A percentile compares a stretch with the other conserved stretches of the same genome.
Conservation (phyloP, 1,140 invertebrate genomes). For the Theocolax elegans region DNA sequence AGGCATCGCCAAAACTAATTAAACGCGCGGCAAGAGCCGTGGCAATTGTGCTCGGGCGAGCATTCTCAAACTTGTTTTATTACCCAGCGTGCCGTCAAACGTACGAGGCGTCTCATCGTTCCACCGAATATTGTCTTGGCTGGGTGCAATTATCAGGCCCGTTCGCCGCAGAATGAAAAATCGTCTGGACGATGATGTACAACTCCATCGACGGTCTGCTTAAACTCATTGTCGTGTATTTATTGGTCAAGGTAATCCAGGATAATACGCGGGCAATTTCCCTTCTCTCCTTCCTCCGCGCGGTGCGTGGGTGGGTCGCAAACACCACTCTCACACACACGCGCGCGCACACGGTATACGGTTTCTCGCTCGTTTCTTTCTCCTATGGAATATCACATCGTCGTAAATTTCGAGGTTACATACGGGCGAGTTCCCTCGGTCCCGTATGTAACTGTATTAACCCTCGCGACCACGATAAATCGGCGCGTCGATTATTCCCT, state of each 20-base stretch:
- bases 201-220: constrained; percentile 20
- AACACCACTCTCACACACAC: too few species aligned
- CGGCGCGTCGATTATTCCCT: constrained; percentile 63
- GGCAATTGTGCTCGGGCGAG: not conserved
- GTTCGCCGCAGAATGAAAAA: too few species aligned
- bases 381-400: constrained; percentile 43
- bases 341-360: too few species aligned
- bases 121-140: not conserved
- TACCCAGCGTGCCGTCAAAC: not conserved
- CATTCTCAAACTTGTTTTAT: constrained; percentile 16
- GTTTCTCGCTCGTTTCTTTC: too few species aligned
- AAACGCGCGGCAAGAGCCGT: constrained; percentile 5
- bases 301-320: not conserved
- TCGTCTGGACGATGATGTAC: constrained; percentile 33
- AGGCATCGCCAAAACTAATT: constrained; percentile 36
- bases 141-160: not conserved
- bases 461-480: constrained; percentile 61
- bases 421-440: constrained; percentile 36
- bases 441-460: constrained; percentile 60
- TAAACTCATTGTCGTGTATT: constrained; percentile 31
- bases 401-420: constrained; percentile 46
- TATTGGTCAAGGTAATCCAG: constrained; percentile 12
- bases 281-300: not conserved
- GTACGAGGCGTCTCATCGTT: not conserved
- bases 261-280: not conserved